A percentile compares a stretch with the other conserved stretches of the same genome.
phyloP scores from a whole-genome alignment of 2,113 vertebrate species.

The Hymenochirus boettgeri region DNA sequence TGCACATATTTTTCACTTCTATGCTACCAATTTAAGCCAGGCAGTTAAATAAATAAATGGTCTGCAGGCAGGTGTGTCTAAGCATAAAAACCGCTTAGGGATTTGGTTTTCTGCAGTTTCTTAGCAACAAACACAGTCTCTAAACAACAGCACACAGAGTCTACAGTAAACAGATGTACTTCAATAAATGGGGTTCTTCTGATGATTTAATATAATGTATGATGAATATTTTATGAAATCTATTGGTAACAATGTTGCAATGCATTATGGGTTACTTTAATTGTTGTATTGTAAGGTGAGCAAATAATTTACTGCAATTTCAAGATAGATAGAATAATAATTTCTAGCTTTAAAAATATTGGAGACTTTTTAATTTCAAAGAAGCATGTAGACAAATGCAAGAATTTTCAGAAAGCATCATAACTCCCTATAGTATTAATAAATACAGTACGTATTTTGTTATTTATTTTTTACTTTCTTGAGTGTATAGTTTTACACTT shows the following conservation, averaged over 20 bases:
- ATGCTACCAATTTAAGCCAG: conserved; percentile 25
- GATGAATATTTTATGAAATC: conserved; percentile 31
- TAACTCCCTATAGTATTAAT: no score
- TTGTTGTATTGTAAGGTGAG: no score
- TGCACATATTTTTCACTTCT: background rate
- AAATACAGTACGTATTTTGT: no score
- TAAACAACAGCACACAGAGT: conserved; percentile 44
- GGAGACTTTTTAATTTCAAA: no score
- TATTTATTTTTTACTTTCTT: no score
- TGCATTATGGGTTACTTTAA: background rate
- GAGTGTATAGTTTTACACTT: no score
- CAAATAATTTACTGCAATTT: no score
- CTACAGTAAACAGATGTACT: conserved; percentile 48
- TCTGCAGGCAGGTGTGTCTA: conserved; percentile 50
- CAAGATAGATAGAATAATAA: no score
- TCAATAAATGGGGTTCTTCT: conserved; percentile 40
- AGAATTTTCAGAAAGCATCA: no score
- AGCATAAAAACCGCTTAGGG: conserved; percentile 47
- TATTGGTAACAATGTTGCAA: conserved; percentile 8
- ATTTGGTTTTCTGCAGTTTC: conserved; percentile 56
- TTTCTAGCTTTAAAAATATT: no score
- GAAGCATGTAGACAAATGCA: no score
- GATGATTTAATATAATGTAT: conserved; percentile 19
- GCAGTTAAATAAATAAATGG: conserved; percentile 54
- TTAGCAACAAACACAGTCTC: conserved; percentile 47